These are phyloP conservation scores for Clavelina lepadiformis DNA, from an alignment of 23 tunicate genomes.

Conservation along the genomic window DNA sequence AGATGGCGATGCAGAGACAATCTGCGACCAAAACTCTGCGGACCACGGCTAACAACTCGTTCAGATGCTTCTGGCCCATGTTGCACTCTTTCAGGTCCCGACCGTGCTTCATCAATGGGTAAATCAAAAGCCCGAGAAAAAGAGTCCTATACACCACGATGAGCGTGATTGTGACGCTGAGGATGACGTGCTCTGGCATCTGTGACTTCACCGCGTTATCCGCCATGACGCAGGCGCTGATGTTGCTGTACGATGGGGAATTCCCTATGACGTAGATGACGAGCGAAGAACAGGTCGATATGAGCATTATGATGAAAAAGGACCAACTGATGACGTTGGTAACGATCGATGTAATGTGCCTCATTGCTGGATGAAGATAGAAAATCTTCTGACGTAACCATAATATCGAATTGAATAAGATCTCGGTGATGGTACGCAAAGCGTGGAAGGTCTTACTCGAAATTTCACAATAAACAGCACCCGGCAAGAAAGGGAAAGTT, in stretches of 20 bases:
- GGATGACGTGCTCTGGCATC: background rate
- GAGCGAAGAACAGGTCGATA: conserved; percentile 18
- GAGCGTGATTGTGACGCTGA: conserved; percentile 16
- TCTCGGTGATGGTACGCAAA: conserved; percentile 31
- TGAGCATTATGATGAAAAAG: conserved; percentile 34
- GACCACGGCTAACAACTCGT: conserved; percentile 22
- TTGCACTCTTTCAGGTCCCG: conserved; percentile 1
- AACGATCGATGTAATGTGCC: conserved; percentile 19
- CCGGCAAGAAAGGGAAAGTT: conserved; percentile 10
- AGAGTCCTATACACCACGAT: conserved; percentile 34
- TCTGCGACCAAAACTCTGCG: conserved; percentile 42
- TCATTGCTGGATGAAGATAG: conserved; percentile 51
- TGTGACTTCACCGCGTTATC: background rate
- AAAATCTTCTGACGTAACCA: conserved; percentile 64
- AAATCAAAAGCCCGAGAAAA: conserved; percentile 39
- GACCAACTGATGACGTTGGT: conserved; percentile 45
- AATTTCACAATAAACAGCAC: conserved; percentile 4
- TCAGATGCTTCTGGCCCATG: background rate
- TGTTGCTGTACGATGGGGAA: background rate
- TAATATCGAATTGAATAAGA: conserved; percentile 44
- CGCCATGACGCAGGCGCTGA: conserved; percentile 12
- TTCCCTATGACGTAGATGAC: conserved; percentile 22
- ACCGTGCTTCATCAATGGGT: conserved; percentile 39
- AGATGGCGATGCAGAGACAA: conserved; percentile 40
- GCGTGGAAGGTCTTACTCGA: conserved; percentile 24